Percentiles rank a stretch among this genome's conserved stretches.
Evolutionary conservation across 2,888 invertebrate species (phyloP).

Genomic region (Allolobophora icterica): DNA sequence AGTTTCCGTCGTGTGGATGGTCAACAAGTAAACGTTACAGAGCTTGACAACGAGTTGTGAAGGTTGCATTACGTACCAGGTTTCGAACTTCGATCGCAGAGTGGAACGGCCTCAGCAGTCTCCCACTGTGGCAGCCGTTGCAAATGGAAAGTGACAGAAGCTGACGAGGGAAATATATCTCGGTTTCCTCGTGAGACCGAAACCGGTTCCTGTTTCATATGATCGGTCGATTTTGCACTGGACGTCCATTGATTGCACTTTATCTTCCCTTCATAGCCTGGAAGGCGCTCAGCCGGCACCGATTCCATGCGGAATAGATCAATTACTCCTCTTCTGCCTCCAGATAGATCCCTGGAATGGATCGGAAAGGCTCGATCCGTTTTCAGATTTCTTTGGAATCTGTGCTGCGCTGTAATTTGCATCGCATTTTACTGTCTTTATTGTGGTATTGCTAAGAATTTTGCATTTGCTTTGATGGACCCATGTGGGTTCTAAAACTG

Average conservation of each 20-base stretch:
- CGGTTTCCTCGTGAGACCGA: neutral
- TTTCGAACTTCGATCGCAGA: too few relatives aligned
- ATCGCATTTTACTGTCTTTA: neutral
- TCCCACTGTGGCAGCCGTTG: too few relatives aligned
- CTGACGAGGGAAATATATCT: neutral
- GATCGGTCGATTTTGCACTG: neutral
- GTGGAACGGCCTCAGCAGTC: too few relatives aligned
- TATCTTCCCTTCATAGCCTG: neutral
- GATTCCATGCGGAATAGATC: neutral
- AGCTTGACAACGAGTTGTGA: too few relatives aligned
- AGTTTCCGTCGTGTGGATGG: too few relatives aligned
- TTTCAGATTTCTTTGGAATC: neutral
- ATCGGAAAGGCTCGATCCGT: neutral
- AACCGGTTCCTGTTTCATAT: neutral
- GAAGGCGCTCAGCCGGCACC: neutral
- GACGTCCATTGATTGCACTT: neutral
- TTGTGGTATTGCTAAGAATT: neutral
- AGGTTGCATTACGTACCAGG: too few relatives aligned
- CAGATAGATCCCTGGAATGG: neutral
- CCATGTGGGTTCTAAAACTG: too few relatives aligned
- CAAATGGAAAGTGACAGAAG: neutral
- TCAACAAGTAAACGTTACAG: too few relatives aligned
- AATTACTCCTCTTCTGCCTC: neutral
- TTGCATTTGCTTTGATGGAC: too few relatives aligned
- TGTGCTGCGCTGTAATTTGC: neutral